Conservation (phyloP, 2,888 invertebrate genomes). For the Rhimphoctona megacephalus region DNA sequence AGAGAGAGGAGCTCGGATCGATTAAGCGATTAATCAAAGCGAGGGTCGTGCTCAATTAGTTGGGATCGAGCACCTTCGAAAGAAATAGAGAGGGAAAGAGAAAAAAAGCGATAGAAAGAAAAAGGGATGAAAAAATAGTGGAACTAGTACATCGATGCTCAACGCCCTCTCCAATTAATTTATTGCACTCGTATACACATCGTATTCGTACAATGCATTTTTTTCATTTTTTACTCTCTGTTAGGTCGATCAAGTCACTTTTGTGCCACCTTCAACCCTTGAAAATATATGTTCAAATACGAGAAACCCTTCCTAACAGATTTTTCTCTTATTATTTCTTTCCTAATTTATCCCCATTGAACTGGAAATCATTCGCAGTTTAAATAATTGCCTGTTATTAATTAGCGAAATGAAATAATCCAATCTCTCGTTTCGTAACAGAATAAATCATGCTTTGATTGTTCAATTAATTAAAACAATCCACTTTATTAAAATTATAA, state of each 20-base stretch:
- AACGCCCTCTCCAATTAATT: constrained; percentile 76
- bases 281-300: neutral
- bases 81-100: constrained; percentile 65
- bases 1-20: constrained; percentile 67
- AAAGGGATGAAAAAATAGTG: constrained; percentile 23
- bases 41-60: constrained; percentile 79
- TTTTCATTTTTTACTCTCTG: constrained; percentile 17
- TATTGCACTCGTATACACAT: constrained; percentile 73
- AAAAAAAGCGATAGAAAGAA: constrained; percentile 62
- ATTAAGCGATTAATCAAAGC: constrained; percentile 79
- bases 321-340: neutral
- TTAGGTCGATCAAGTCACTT: constrained; percentile 20
- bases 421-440: neutral
- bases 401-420: neutral
- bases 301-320: neutral
- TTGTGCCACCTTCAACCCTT: neutral
- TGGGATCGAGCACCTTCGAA: constrained; percentile 75
- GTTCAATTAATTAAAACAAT: neutral
- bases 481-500: neutral
- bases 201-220: constrained; percentile 39
- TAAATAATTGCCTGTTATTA: neutral
- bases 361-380: neutral
- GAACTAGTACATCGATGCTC: constrained; percentile 43
- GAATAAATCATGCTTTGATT: neutral
- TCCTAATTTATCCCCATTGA: neutral